Conservation (phyloP, 1,140 invertebrate species). For the Akabosia matsudoensis region DNA sequence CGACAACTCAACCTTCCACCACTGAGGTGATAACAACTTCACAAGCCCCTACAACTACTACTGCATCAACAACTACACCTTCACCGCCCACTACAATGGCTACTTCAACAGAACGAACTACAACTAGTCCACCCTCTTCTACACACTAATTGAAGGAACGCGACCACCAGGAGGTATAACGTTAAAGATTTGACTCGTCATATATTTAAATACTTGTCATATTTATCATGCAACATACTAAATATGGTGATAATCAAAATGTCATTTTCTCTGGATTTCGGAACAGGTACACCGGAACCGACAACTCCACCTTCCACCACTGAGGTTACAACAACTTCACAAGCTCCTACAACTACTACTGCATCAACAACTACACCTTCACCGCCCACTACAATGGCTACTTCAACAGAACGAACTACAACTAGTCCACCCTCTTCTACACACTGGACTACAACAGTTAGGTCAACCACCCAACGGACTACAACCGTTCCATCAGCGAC, state of each 20-base stretch:
- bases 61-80: constrained; percentile 1
- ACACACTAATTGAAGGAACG: not conserved
- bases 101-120: not conserved
- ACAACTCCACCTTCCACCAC: not conserved
- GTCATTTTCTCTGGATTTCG: not conserved
- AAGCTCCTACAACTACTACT: not conserved
- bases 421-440: not conserved
- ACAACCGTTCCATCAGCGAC: not conserved
- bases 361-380: constrained; percentile 5
- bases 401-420: not conserved
- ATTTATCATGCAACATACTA: not conserved
- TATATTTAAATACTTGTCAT: not conserved
- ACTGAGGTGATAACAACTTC: not conserved
- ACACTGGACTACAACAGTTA: not conserved
- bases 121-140: not conserved
- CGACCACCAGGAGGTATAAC: not conserved
- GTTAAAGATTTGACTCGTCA: not conserved
- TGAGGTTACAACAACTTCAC: not conserved
- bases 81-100: not conserved
- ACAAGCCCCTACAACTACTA: not conserved
- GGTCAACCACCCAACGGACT: not conserved
- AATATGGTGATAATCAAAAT: not conserved
- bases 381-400: not conserved
- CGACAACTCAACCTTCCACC: not conserved
- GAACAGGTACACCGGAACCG: not conserved